Evolutionary conservation across 92 coral and sea anemone species (phyloP), one percentile per base, ranked within the genome.

Genomic region (Micromussa lordhowensis): DNA sequence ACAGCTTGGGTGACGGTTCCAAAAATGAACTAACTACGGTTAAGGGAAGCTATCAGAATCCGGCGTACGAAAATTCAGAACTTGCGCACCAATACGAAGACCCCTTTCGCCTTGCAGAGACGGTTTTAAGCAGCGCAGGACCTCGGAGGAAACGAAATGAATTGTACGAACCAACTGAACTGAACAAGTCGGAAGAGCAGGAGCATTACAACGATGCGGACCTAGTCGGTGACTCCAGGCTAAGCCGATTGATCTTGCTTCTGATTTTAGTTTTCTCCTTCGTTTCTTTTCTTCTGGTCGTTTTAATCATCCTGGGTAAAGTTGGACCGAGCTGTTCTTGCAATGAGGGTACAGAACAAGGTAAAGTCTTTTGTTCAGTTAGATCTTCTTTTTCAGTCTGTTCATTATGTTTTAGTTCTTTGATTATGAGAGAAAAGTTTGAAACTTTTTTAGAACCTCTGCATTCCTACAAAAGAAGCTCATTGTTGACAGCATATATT

Each of bases 271-370:
- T 95, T 26, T 77, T 95, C 21, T 92, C 98, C 4, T 49, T 93
- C 38, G 28, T 78, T 0, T 92, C 96, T 15, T 87, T 95, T 10
- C 78, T 91, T 21, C 86, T 95, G 29, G 98, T 95, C 19, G 72
- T 93, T 2, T 58, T 95, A 58, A 91, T 95, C 34, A 91, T 95
- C 36, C 57, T 89, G 31, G 98, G 98, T 8, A 89, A 88, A 78
- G 26, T 95, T 55, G 94, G 92, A n/a, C 91, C 93, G 69, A 70
- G 74, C 5, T 87, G 90, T 19, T 87, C 89, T 22, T 64, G 75
- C 29, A 55, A 69, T 26, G 28, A 18, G 30, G 32, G n/a, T 6
- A 22, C 55, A 3, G 76, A 40, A n/a, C 73, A 57, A 85, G 88
- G 88, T 85, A 58, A 68, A 71, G 9, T 3, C 35, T 10, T 78